phyloP scores from a whole-genome alignment of 2,888 invertebrate species.

The Ichneumoninae sp. region DNA sequence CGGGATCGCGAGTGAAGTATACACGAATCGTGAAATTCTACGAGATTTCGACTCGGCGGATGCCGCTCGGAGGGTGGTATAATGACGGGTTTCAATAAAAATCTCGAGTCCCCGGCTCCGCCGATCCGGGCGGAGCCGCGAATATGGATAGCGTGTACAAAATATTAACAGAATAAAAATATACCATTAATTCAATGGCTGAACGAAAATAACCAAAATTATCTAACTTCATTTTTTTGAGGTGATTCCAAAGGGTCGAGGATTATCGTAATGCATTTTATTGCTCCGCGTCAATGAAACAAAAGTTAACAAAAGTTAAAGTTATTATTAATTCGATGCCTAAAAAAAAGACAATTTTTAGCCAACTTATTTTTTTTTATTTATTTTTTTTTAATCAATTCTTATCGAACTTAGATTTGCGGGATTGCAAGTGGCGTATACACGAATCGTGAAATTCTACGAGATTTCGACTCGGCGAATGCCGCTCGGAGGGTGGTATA shows the following conservation, averaged over 20 bases:
- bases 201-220: too few relatives aligned
- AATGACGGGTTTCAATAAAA: constrained; percentile 81
- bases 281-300: too few relatives aligned
- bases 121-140: constrained; percentile 34
- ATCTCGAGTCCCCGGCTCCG: constrained; percentile 67
- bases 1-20: constrained; percentile 1
- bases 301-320: too few relatives aligned
- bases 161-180: too few relatives aligned
- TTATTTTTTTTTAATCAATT: constrained; percentile 11
- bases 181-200: too few relatives aligned
- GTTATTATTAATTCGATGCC: too few relatives aligned
- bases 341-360: neutral
- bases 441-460: constrained; percentile 3
- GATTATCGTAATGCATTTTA: too few relatives aligned
- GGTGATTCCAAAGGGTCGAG: too few relatives aligned
- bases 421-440: constrained; percentile 2
- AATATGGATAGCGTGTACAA: constrained; percentile 69
- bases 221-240: too few relatives aligned
- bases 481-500: constrained; percentile 75
- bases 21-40: constrained; percentile 3
- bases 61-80: constrained; percentile 73
- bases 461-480: constrained; percentile 4
- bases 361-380: neutral
- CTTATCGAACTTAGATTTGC: neutral
- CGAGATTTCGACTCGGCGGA: constrained; percentile 6